Evolutionary conservation across 2,113 vertebrate species (phyloP).

Genomic region (Gopherus flavomarginatus): DNA sequence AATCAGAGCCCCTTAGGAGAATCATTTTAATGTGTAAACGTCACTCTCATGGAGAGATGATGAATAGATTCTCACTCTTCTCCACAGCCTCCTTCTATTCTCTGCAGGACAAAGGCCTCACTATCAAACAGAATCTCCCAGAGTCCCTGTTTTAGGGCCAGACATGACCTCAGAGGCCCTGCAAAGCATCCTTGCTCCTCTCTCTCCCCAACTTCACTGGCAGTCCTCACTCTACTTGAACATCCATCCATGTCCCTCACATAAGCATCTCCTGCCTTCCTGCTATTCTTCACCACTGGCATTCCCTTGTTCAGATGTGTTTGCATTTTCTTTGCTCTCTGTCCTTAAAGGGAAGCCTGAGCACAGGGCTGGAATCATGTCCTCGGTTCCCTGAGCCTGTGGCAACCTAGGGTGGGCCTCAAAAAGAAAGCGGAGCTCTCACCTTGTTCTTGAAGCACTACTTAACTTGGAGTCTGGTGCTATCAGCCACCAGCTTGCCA

Average conservation of each 20-base stretch:
- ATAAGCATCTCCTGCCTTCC: not conserved
- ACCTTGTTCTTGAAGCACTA: slow-evolving; percentile 90
- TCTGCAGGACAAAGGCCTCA: not conserved
- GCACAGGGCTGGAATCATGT: not conserved
- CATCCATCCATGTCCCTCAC: not conserved
- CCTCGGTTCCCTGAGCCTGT: not conserved
- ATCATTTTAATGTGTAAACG: accelerated
- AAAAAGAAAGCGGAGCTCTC: not conserved
- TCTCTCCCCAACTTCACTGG: accelerated
- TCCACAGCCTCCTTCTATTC: accelerated
- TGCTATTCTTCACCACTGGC: not conserved
- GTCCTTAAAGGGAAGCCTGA: not conserved
- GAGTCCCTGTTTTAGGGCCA: not conserved
- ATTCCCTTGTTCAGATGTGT: not conserved
- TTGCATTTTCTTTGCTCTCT: not conserved
- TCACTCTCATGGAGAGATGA: not conserved
- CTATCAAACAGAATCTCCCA: not conserved
- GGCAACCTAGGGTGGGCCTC: accelerated
- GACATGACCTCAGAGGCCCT: accelerated
- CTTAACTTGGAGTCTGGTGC: slow-evolving; percentile 73
- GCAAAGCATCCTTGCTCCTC: accelerated
- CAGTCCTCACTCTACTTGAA: not conserved
- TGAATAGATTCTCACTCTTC: not conserved
- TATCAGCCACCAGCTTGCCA: slow-evolving; percentile 82
- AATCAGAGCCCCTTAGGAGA: not conserved